Conservation (phyloP, 2,113 vertebrate species). For the Corythoichthys haematopterus region DNA sequence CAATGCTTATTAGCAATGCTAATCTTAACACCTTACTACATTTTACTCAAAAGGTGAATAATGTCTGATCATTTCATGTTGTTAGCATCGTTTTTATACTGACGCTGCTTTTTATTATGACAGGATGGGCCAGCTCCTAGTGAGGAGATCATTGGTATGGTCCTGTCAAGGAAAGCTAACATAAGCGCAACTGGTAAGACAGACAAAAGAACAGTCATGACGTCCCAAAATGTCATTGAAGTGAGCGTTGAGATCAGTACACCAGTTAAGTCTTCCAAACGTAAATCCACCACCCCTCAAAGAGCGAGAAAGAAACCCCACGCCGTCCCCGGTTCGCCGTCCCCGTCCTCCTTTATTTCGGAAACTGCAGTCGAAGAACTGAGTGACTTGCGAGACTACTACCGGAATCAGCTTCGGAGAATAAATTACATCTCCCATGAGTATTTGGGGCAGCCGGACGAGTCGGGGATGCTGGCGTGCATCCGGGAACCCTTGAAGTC, state of each 20-base stretch:
- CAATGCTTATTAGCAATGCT: too few relatives aligned
- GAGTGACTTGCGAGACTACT: conserved; percentile 58
- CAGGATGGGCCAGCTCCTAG: conserved; percentile 34
- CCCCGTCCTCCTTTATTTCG: conserved; percentile 67
- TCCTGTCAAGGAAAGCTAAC: conserved; percentile 28
- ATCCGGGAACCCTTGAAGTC: conserved; percentile 67
- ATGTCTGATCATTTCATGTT: not conserved
- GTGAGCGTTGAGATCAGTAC: conserved; percentile 54
- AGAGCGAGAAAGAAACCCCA: conserved; percentile 29
- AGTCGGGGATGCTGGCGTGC: conserved; percentile 58
- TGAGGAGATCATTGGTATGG: conserved; percentile 12
- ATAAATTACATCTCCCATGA: conserved; percentile 73
- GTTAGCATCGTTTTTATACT: not conserved
- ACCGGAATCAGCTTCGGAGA: conserved; percentile 59
- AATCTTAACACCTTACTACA: not conserved
- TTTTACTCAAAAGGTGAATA: not conserved
- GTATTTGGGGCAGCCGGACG: conserved; percentile 48
- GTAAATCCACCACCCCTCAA: conserved; percentile 40
- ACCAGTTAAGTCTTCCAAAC: conserved; percentile 33
- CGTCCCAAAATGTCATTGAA: conserved; percentile 27
- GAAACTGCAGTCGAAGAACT: conserved; percentile 66
- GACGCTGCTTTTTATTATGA: conserved; percentile 17
- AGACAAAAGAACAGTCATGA: conserved; percentile 2
- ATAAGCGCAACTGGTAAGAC: not conserved
- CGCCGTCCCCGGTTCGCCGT: conserved; percentile 36